Evolutionary conservation across 1,140 invertebrate species (phyloP).

Genomic region (Linepithema humile): DNA sequence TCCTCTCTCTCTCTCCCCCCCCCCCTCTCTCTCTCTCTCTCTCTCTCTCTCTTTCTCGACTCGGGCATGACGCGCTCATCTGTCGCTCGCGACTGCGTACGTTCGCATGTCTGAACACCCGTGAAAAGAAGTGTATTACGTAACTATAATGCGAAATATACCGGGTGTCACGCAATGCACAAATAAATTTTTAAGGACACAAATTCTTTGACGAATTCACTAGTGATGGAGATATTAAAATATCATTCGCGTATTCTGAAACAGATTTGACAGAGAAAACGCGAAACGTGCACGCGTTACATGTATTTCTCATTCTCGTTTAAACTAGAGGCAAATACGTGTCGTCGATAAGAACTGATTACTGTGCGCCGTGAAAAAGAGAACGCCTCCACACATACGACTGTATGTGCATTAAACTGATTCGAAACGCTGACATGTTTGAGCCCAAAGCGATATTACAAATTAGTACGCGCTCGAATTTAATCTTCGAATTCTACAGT

Average conservation of each 20-base stretch:
- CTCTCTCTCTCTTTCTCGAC: constrained; percentile 6
- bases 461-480: background rate
- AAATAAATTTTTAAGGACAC: background rate
- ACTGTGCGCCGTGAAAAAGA: background rate
- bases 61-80: constrained; percentile 37
- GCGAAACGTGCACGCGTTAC: background rate
- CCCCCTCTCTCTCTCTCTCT: constrained; percentile 19
- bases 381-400: background rate
- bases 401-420: background rate
- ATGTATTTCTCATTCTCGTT: background rate
- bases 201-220: background rate
- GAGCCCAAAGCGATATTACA: background rate
- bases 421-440: background rate
- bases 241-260: background rate
- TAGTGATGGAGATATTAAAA: background rate
- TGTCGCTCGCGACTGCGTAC: constrained; percentile 32
- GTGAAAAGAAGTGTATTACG: constrained; percentile 36
- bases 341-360: background rate
- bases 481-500: background rate
- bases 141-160: constrained; percentile 27
- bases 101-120: constrained; percentile 27
- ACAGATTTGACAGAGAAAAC: background rate
- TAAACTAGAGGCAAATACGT: background rate
- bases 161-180: background rate
- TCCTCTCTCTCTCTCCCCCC: constrained; percentile 15